Percentiles rank a stretch among this genome's conserved stretches.
Evolutionary conservation across 2,797 vertebrate species (phyloP).

Genomic region (Knipowitschia caucasica): DNA sequence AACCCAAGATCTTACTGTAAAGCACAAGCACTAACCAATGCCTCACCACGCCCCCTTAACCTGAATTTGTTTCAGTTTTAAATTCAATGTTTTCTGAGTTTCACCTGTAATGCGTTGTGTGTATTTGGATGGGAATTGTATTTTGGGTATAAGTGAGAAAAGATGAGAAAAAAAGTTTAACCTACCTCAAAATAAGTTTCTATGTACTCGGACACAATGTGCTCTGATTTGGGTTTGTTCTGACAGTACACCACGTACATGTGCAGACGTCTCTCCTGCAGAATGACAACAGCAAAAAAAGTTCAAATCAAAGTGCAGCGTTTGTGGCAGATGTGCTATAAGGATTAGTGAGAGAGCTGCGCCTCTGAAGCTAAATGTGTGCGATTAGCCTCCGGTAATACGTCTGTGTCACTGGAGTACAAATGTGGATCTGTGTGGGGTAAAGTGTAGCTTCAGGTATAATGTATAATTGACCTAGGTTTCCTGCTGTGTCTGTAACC

Average conservation of each 20-base stretch:
- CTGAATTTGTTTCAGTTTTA: too few species aligned
- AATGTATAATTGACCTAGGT: constrained; percentile 76
- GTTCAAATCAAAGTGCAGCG: constrained; percentile 7
- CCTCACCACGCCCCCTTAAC: too few species aligned
- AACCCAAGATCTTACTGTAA: too few species aligned
- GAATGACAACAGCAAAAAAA: constrained; percentile 17
- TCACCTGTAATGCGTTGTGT: too few species aligned
- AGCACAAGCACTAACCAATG: too few species aligned
- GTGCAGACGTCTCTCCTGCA: constrained; percentile 93
- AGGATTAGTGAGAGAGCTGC: constrained; percentile 23
- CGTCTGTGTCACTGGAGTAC: constrained; percentile 49
- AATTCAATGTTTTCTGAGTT: too few species aligned
- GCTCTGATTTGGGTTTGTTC: constrained; percentile 99
- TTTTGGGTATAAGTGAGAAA: background rate
- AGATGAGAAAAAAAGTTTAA: background rate
- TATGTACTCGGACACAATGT: constrained; percentile 98
- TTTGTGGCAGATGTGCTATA: constrained; percentile 21
- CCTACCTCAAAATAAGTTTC: constrained; percentile 99
- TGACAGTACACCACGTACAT: constrained; percentile 99
- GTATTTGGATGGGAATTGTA: background rate
- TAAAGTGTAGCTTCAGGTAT: constrained; percentile 55
- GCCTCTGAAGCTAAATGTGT: constrained; percentile 49
- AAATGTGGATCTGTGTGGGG: constrained; percentile 57
- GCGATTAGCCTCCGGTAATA: constrained; percentile 39
- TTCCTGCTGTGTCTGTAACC: constrained; percentile 64